Percentiles rank a stretch among this genome's conserved stretches.
Conservation (phyloP, 2,888 invertebrate species). For the Platycheirus rosarum region DNA sequence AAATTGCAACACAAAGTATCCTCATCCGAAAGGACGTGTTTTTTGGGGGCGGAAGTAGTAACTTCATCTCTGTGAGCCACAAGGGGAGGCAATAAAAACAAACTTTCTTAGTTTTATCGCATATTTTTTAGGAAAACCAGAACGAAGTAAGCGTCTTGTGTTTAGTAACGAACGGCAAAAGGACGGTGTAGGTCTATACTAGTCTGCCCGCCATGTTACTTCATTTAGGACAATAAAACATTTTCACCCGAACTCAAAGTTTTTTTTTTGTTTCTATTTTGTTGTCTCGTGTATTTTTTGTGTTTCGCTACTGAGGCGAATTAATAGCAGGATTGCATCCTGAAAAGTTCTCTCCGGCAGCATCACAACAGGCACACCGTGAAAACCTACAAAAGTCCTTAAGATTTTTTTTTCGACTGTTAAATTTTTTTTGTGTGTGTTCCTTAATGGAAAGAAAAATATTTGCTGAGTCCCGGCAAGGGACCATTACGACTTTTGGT, state of each 20-base stretch:
- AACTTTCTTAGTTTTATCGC: conserved; percentile 69
- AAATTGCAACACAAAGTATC: conserved; percentile 62
- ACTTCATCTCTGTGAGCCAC: conserved; percentile 1
- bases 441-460: conserved; percentile 61
- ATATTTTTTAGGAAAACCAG: conserved; percentile 23
- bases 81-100: conserved; percentile 49
- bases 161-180: conserved; percentile 1
- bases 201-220: conserved; percentile 62
- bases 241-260: conserved; percentile 55
- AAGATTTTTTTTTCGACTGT: conserved; percentile 12
- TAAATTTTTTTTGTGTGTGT: no score
- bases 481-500: conserved; percentile 71
- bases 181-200: conserved; percentile 13
- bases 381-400: conserved; percentile 71
- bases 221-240: conserved; percentile 70
- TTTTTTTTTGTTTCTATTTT: no score
- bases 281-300: conserved; percentile 43
- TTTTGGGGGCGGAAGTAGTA: conserved; percentile 55
- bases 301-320: conserved; percentile 61
- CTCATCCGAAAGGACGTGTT: conserved; percentile 61
- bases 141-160: conserved; percentile 35
- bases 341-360: conserved; percentile 36
- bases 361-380: conserved; percentile 51
- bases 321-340: conserved; percentile 72
- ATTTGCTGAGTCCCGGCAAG: conserved; percentile 73